Conservation (phyloP, 2,113 vertebrate species). For the Rhea pennata region DNA sequence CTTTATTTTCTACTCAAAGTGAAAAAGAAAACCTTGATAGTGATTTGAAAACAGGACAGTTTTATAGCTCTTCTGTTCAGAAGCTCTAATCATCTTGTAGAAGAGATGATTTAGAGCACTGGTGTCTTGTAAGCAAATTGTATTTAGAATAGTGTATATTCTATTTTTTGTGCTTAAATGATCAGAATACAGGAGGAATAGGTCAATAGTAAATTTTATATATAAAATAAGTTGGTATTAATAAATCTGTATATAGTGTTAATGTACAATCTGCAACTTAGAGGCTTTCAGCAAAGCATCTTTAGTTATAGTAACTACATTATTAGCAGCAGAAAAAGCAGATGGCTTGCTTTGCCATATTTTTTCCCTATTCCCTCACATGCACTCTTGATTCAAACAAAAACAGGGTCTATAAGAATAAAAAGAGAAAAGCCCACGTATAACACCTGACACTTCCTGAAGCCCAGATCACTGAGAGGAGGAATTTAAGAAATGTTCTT, state of each 20-base stretch:
- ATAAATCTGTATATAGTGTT: neutral
- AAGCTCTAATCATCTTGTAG: neutral
- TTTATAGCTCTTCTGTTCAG: neutral
- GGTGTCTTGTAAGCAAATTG: neutral
- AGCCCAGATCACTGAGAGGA: slow-evolving; percentile 9
- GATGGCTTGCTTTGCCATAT: slow-evolving; percentile 21
- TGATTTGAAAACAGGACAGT: neutral
- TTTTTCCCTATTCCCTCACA: neutral
- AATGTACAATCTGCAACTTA: neutral
- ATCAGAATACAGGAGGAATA: neutral
- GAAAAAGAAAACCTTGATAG: neutral
- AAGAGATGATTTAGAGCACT: neutral
- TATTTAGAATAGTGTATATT: neutral
- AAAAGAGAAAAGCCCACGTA: neutral
- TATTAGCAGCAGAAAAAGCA: neutral
- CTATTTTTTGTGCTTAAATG: neutral
- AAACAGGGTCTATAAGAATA: neutral
- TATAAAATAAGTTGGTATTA: neutral
- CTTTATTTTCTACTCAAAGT: neutral
- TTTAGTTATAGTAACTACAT: neutral
- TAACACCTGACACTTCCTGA: slow-evolving; percentile 1
- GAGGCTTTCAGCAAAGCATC: neutral
- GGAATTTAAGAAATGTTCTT: neutral
- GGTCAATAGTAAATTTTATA: neutral
- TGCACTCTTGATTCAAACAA: slow-evolving; percentile 20